Base-by-base conservation (phyloP, 37 sponge, comb jelly and placozoan species). In the Chondrosia reniformis region DNA sequence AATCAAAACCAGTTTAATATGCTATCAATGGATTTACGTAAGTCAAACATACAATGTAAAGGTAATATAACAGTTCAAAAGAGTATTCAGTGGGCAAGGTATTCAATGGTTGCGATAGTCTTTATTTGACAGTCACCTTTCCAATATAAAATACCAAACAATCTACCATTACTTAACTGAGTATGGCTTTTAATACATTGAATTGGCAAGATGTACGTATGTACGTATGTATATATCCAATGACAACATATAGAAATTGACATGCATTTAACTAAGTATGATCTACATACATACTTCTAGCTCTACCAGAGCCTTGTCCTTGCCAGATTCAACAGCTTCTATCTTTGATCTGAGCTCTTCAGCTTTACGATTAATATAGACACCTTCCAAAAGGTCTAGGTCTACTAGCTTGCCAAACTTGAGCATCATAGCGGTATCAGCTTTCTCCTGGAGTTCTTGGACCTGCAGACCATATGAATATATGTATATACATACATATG, bases 391-490 rank as follows among this genome's bases (percentile, higher is more conserved):
- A 19, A 71, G 83, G 33, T 93, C 94, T 37, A 98, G 76, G 67
- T 95, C 94, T 6, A 98, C 98, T 12, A 93, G 75, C 6, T 92
- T 81, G 0, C 99, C 99, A 86, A 98, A 98, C 79, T 98, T 98
- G 45, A 98, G 83, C 78, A 88, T 75, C 94, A 93, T 95, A 65
- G 87, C 84, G 46, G 87, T 80, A 61, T 98, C 84, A 19, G 71
- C 89, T 64, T 84, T 82, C 10, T 61, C 85, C 33, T 91, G 82
- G 31, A 89, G 76, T 27, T 79, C 89, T 19, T 82, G 37, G 10
- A 94, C 76, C 91, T 90, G 76, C 4, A 21, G 27, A 3, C 57
- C 12, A 21, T 44, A 75, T 75, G 54, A 9, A 22, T 31, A 2
- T 69, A 13, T 13, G 22, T 15, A 10, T 67, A 22, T 67, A 15